Evolutionary conservation across 1,140 invertebrate species (phyloP).

Genomic region (Akabosia matsudoensis): DNA sequence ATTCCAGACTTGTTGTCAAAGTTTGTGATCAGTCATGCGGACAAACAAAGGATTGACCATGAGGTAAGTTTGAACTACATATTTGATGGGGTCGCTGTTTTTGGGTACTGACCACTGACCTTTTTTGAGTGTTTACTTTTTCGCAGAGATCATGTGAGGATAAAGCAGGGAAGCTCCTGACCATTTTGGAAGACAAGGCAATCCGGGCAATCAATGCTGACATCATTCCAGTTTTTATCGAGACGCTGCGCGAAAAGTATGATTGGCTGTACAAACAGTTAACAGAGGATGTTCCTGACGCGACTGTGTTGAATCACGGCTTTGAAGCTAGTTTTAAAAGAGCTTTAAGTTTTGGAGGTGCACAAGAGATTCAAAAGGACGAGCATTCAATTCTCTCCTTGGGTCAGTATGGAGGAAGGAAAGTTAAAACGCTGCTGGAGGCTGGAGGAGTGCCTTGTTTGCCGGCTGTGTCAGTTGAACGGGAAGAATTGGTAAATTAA

Average conservation of each 20-base stretch:
- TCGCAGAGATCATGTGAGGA: conserved; percentile 29
- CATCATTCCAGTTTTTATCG: conserved; percentile 54
- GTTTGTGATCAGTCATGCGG: conserved; percentile 31
- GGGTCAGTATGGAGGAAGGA: neutral
- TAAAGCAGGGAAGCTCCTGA: conserved; percentile 29
- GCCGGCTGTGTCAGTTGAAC: conserved; percentile 55
- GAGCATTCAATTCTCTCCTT: neutral
- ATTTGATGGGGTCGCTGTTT: too few relatives aligned
- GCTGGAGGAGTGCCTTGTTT: conserved; percentile 57
- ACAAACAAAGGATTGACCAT: conserved; percentile 40
- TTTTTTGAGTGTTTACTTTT: neutral
- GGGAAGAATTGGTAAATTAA: conserved; percentile 52
- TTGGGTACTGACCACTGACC: too few relatives aligned
- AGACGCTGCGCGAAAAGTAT: conserved; percentile 54
- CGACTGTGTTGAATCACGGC: conserved; percentile 50
- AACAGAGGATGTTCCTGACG: conserved; percentile 48
- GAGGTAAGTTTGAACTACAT: conserved; percentile 28
- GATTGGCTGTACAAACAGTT: conserved; percentile 56
- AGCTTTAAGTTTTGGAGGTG: conserved; percentile 43
- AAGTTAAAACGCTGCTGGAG: conserved; percentile 35
- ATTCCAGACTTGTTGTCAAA: conserved; percentile 31
- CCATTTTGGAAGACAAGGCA: conserved; percentile 28
- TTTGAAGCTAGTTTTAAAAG: neutral
- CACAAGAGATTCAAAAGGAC: neutral
- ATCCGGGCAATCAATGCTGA: neutral